Percentiles rank a stretch among this genome's conserved stretches.
phyloP scores from a whole-genome alignment of 1,140 invertebrate species.

The Heliothis virescens region DNA sequence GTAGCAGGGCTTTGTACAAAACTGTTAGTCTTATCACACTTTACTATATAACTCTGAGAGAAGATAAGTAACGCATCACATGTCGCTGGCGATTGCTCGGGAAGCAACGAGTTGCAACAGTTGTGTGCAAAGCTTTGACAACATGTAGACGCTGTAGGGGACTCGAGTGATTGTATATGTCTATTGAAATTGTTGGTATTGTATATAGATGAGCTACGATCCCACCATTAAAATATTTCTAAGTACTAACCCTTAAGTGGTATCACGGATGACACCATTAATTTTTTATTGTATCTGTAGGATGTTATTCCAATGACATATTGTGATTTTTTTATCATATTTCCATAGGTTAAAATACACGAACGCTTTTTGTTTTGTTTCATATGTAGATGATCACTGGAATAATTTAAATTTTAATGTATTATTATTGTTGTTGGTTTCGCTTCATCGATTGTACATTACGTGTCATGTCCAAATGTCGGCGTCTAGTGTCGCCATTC shows the following conservation, averaged over 20 bases:
- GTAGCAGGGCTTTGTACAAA: conserved; percentile 68
- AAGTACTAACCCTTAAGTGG: conserved; percentile 84
- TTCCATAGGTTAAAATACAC: conserved; percentile 70
- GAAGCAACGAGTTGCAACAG: background rate
- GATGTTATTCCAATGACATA: conserved; percentile 82
- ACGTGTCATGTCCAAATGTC: conserved; percentile 58
- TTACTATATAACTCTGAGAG: background rate
- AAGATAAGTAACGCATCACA: background rate
- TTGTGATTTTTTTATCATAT: conserved; percentile 82
- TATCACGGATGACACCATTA: conserved; percentile 77
- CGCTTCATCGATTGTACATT: conserved; percentile 66
- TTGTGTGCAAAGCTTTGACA: conserved; percentile 65
- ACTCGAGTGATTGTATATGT: conserved; percentile 84
- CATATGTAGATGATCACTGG: conserved; percentile 64
- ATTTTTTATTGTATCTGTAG: conserved; percentile 76
- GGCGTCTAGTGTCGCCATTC: conserved; percentile 63
- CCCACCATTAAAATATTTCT: conserved; percentile 85
- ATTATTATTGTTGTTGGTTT: conserved; percentile 67
- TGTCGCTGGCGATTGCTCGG: background rate
- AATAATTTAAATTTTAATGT: conserved; percentile 70
- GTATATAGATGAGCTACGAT: conserved; percentile 85
- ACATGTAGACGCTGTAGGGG: conserved; percentile 74
- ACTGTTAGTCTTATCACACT: conserved; percentile 20
- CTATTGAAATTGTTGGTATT: conserved; percentile 84
- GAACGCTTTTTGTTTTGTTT: conserved; percentile 67